phyloP scores from a whole-genome alignment of 2,113 vertebrate species.

The Archilochus colubris region DNA sequence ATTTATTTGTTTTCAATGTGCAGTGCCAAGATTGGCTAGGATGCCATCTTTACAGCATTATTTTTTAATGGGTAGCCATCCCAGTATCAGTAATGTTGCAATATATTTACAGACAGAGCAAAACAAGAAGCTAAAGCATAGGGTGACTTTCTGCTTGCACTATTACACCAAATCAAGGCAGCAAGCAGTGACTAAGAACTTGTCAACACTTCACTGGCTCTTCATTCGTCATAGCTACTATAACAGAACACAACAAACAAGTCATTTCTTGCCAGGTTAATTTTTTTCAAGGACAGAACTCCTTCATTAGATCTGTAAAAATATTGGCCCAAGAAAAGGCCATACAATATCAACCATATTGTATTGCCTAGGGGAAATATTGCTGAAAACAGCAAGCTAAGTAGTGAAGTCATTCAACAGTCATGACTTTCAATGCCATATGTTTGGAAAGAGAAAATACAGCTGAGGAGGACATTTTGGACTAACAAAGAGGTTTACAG shows the following conservation, averaged over 20 bases:
- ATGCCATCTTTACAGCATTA: slow-evolving; percentile 49
- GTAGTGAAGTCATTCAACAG: not conserved
- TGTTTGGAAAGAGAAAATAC: not conserved
- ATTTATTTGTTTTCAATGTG: slow-evolving; percentile 50
- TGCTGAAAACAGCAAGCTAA: slow-evolving; percentile 17
- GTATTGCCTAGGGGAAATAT: not conserved
- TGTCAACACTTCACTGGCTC: slow-evolving; percentile 25
- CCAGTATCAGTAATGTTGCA: slow-evolving; percentile 4
- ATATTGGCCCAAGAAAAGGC: slow-evolving; percentile 1
- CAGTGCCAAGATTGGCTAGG: slow-evolving; percentile 29
- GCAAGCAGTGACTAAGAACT: slow-evolving; percentile 39
- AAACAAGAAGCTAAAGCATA: slow-evolving; percentile 19
- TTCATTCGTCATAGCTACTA: slow-evolving; percentile 52
- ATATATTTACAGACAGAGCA: slow-evolving; percentile 34
- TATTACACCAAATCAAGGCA: slow-evolving; percentile 27
- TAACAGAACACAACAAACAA: slow-evolving; percentile 29
- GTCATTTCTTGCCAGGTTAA: slow-evolving; percentile 36
- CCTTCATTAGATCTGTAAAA: slow-evolving; percentile 38
- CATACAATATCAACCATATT: not conserved
- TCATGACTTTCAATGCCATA: not conserved
- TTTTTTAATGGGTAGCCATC: slow-evolving; percentile 55
- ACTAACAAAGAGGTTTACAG: not conserved
- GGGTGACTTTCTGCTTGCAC: slow-evolving; percentile 6
- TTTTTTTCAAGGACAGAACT: slow-evolving; percentile 46
- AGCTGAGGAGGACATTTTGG: not conserved